Evolutionary conservation across 2,113 vertebrate species (phyloP).

Genomic region (Hystrix cristata): DNA sequence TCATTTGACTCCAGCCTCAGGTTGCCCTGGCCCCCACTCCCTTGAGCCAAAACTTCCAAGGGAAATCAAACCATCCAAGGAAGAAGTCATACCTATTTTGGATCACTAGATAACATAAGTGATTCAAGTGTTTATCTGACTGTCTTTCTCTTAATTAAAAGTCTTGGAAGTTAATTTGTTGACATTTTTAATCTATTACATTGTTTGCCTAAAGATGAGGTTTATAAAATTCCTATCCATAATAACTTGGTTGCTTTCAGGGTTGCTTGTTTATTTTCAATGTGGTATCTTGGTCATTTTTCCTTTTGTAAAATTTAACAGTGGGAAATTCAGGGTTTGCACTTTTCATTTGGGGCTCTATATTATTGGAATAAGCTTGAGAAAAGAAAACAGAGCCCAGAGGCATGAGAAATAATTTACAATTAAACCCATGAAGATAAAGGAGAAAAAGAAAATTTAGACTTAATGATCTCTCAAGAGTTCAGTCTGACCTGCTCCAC

Average conservation of each 20-base stretch:
- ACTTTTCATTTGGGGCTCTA: conserved; percentile 65
- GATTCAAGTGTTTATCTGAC: conserved; percentile 67
- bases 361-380: conserved; percentile 58
- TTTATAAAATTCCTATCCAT: neutral
- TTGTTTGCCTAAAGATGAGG: neutral
- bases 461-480: conserved; percentile 51
- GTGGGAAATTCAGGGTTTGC: neutral
- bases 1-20: conserved; percentile 51
- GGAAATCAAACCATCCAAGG: conserved; percentile 83
- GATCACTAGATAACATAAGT: conserved; percentile 74
- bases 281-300: neutral
- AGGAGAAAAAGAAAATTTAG: conserved; percentile 65
- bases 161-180: conserved; percentile 31
- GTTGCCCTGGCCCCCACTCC: neutral
- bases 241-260: conserved; percentile 7
- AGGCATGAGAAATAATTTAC: conserved; percentile 72
- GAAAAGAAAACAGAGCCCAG: conserved; percentile 75
- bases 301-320: conserved; percentile 8
- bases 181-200: conserved; percentile 10
- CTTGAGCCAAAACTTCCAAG: conserved; percentile 82
- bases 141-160: conserved; percentile 76
- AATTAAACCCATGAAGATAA: conserved; percentile 73
- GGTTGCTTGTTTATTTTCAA: conserved; percentile 59
- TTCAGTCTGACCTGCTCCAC: conserved; percentile 57
- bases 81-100: conserved; percentile 80